These are phyloP conservation scores for Varanus salvator DNA, from an alignment of 2,113 vertebrate species.

Conservation along the genomic window DNA sequence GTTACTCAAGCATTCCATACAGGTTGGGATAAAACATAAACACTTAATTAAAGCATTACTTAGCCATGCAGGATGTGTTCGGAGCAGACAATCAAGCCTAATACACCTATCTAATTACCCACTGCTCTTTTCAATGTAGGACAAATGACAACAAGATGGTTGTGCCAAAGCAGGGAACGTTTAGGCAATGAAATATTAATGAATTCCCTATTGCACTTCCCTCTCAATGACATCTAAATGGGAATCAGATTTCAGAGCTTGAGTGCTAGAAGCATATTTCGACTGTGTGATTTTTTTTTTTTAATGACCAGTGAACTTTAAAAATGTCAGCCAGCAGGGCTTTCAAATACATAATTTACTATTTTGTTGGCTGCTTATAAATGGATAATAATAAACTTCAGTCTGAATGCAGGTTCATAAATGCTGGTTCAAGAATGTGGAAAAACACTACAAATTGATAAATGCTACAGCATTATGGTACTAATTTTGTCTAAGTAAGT, in stretches of 20 bases:
- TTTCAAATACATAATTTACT: conserved; percentile 81
- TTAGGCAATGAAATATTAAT: conserved; percentile 77
- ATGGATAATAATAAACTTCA: conserved; percentile 76
- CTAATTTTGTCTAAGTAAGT: conserved; percentile 68
- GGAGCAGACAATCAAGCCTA: conserved; percentile 65
- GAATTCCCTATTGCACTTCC: conserved; percentile 63
- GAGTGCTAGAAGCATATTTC: conserved; percentile 69
- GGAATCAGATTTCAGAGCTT: conserved; percentile 72
- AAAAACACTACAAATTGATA: conserved; percentile 70
- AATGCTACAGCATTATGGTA: conserved; percentile 56
- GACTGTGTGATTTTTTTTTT: conserved; percentile 9
- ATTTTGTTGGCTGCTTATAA: conserved; percentile 76
- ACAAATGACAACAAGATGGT: conserved; percentile 70
- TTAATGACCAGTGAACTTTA: conserved; percentile 75
- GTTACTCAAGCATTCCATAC: conserved; percentile 36
- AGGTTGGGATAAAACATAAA: conserved; percentile 46
- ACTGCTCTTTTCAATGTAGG: conserved; percentile 64
- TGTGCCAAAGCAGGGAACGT: conserved; percentile 69
- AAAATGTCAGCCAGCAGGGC: conserved; percentile 77
- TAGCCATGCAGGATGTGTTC: conserved; percentile 55
- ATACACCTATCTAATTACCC: conserved; percentile 65
- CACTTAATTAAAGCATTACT: conserved; percentile 58
- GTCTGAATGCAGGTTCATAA: conserved; percentile 72
- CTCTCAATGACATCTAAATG: conserved; percentile 72
- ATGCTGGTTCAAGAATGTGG: conserved; percentile 68